Evolutionary conservation across 2,797 vertebrate genomes (phyloP).

Genomic region (Pteronotus mesoamericanus): DNA sequence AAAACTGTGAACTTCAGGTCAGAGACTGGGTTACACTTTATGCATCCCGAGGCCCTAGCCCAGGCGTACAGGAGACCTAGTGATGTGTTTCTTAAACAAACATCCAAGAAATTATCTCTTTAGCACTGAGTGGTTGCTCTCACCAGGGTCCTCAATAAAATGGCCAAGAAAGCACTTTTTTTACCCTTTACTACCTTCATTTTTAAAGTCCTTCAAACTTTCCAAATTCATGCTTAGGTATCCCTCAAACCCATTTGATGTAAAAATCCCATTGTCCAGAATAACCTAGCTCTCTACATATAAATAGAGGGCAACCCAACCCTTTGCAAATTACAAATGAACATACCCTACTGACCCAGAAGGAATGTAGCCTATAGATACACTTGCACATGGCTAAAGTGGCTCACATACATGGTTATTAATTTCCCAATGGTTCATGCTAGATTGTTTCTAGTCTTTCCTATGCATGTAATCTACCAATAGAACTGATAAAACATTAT

Average conservation of each 20-base stretch:
- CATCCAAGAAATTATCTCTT: background rate
- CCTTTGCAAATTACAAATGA: slow-evolving; percentile 23
- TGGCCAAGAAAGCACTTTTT: background rate
- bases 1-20: background rate
- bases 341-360: background rate
- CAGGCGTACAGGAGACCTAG: background rate
- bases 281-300: background rate
- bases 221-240: background rate
- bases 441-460: background rate
- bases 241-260: background rate
- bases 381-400: background rate
- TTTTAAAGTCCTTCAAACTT: slow-evolving; percentile 6
- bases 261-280: background rate
- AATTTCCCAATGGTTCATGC: background rate
- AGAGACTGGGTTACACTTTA: background rate
- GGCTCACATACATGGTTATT: background rate
- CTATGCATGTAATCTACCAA: background rate
- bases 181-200: background rate
- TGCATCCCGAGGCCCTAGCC: background rate
- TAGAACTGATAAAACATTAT: background rate
- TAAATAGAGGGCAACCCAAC: background rate
- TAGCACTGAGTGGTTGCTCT: background rate
- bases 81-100: background rate
- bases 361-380: background rate
- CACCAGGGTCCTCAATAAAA: background rate